Evolutionary conservation across 2,888 invertebrate species (phyloP).

Genomic region (Xiphydria camelus): DNA sequence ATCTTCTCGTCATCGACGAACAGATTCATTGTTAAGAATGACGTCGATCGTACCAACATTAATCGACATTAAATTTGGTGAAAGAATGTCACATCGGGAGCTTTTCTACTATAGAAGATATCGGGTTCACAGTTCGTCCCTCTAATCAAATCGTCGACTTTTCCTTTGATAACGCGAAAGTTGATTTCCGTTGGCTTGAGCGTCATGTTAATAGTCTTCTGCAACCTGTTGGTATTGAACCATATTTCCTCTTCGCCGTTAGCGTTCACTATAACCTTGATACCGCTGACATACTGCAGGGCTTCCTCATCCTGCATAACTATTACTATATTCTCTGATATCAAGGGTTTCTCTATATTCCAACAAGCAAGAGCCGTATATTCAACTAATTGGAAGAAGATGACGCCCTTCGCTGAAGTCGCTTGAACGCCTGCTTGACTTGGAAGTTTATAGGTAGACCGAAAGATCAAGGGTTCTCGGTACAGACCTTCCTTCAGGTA

Average conservation of each 20-base stretch:
- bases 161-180: conserved; percentile 48
- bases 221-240: conserved; percentile 54
- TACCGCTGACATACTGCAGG: conserved; percentile 54
- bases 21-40: too few species aligned
- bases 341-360: conserved; percentile 54
- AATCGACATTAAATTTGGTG: too few species aligned
- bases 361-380: conserved; percentile 55
- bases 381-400: conserved; percentile 56
- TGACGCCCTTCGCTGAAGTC: conserved; percentile 47
- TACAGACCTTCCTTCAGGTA: conserved; percentile 42
- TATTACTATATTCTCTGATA: conserved; percentile 46
- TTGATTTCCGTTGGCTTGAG: conserved; percentile 45
- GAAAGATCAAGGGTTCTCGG: conserved; percentile 43
- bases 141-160: conserved; percentile 48
- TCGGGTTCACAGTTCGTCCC: conserved; percentile 49
- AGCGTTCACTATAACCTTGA: conserved; percentile 47
- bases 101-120: background rate
- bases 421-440: conserved; percentile 56
- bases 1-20: too few species aligned
- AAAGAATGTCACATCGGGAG: too few species aligned
- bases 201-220: conserved; percentile 51
- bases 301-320: conserved; percentile 44
- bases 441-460: conserved; percentile 46
- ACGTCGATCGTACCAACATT: too few species aligned
- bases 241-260: conserved; percentile 50